Evolutionary conservation across 2,113 vertebrate species (phyloP), one percentile per base, ranked within the genome.

Genomic region (Sturnus vulgaris): DNA sequence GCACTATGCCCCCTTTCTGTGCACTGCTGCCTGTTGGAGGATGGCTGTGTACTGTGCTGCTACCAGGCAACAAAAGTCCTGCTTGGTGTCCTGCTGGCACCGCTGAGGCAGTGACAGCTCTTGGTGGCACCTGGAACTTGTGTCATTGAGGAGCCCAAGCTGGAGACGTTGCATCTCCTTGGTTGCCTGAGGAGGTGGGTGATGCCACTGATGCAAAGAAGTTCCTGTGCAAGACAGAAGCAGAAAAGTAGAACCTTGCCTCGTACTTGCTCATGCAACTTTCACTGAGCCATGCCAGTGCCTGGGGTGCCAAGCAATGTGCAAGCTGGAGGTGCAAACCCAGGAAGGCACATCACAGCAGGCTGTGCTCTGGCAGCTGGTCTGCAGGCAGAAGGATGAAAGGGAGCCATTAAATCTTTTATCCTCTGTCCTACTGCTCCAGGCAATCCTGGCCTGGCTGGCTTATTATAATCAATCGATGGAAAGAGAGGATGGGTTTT

Each of bases 391-490:
- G 57, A 19, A 60, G 31, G 84, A 80, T 95, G 84, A 93, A 93
- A 94, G 77, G 49, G 31, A 93, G 27, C 60, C 35, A 65, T 84
- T 76, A 64, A 60, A 81, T 69, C 90, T 93, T 96, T 90, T 33
- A 70, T 96, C 78, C 44, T 83, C 55, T 15, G 3, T 84, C 88
- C 72, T 81, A 71, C 91, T 90, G 84, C 92, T 95, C 17, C 65
- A 52, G 91, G 93, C 87, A 90, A 19, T 80, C 59, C 39, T 50
- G 49, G 53, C 55, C 76, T 71, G 82, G 53, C 76, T 95, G 72
- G 30, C 40, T 92, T 82, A 59, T 88, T 95, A 81, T 70, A 86
- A 88, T n/a, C 42, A 84, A 65, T 65, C 12, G 1, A 65, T 93
- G 47, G 65, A 64, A 81, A 70, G 47, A 73, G 69, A 95, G 40